A percentile compares a stretch with the other conserved stretches of the same genome.
phyloP scores from a whole-genome alignment of 2,888 invertebrate species.

The Xestobium rufovillosum region DNA sequence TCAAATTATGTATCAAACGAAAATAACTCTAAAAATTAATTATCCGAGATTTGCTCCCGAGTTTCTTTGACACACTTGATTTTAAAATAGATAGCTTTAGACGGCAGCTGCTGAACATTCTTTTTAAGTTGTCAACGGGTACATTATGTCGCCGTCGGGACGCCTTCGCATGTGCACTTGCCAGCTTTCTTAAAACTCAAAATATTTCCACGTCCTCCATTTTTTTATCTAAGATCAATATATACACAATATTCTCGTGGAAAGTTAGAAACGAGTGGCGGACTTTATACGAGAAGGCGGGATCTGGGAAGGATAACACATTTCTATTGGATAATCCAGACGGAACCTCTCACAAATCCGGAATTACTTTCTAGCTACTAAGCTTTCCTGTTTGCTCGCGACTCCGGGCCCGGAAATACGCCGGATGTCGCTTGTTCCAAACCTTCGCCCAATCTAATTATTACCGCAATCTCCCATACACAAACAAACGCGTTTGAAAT shows the following conservation, averaged over 20 bases:
- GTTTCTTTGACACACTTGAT: background rate
- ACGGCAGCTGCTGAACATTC: conserved; percentile 1
- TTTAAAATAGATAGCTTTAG: conserved; percentile 1
- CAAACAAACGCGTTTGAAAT: too few relatives aligned
- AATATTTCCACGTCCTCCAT: conserved; percentile 1
- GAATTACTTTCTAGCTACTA: conserved; percentile 32
- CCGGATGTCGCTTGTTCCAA: too few relatives aligned
- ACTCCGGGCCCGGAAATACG: conserved; percentile 1
- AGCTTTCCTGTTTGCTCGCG: background rate
- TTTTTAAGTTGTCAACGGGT: background rate
- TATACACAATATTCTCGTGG: conserved; percentile 17
- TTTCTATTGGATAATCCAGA: conserved; percentile 44
- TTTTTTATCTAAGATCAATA: conserved; percentile 1
- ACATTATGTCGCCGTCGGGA: background rate
- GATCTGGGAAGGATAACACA: conserved; percentile 36
- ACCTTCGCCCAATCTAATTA: too few relatives aligned
- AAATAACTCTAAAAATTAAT: conserved; percentile 36
- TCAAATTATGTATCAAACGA: conserved; percentile 33
- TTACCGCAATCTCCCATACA: too few relatives aligned
- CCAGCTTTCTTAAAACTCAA: background rate
- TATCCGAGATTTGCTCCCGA: conserved; percentile 27
- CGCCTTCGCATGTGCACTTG: background rate
- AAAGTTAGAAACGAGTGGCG: conserved; percentile 28
- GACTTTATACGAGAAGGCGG: conserved; percentile 34
- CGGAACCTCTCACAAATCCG: conserved; percentile 41